Percentiles rank a stretch among this genome's conserved stretches.
These are phyloP conservation scores for Aurelia coerulea DNA, from an alignment of 30 jellyfish, hydroid and myxozoan species.

Conservation along the genomic window DNA sequence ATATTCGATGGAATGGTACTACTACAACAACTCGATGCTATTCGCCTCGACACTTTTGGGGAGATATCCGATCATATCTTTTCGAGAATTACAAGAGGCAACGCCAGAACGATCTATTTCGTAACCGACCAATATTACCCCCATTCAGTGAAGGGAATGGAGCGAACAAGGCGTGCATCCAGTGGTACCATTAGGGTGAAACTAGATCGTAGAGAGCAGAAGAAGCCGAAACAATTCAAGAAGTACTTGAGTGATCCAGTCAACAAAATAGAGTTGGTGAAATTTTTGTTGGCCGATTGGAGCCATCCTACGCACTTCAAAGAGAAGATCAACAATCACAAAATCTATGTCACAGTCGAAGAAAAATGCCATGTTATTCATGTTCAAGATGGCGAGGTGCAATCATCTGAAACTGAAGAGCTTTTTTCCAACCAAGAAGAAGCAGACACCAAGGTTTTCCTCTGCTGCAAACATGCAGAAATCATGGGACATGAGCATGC, in stretches of 20 bases:
- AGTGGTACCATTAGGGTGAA: constrained; percentile 12
- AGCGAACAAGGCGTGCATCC: constrained; percentile 10
- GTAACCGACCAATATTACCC: neutral
- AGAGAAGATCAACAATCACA: neutral
- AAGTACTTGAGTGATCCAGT: constrained; percentile 16
- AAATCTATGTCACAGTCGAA: constrained; percentile 39
- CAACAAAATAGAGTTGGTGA: constrained; percentile 9
- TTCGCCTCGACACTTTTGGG: constrained; percentile 13
- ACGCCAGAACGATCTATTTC: constrained; percentile 11
- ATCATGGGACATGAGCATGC: constrained; percentile 20
- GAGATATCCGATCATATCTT: constrained; percentile 42
- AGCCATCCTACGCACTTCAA: constrained; percentile 4
- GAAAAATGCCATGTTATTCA: neutral
- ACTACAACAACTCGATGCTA: no score
- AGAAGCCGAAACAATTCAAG: constrained; percentile 56
- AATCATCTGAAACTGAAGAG: constrained; percentile 4
- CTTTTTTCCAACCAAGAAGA: constrained; percentile 41
- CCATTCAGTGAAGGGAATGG: neutral
- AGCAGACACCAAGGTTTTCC: constrained; percentile 61
- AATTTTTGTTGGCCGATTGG: constrained; percentile 49
- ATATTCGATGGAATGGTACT: no score
- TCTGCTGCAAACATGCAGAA: constrained; percentile 70
- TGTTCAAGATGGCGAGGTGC: constrained; percentile 15
- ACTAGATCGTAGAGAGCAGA: constrained; percentile 19
- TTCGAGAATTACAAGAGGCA: constrained; percentile 19